Evolutionary conservation across 2,113 vertebrate genomes (phyloP), one percentile per base, ranked within the genome.

Genomic region (Gavia stellata): DNA sequence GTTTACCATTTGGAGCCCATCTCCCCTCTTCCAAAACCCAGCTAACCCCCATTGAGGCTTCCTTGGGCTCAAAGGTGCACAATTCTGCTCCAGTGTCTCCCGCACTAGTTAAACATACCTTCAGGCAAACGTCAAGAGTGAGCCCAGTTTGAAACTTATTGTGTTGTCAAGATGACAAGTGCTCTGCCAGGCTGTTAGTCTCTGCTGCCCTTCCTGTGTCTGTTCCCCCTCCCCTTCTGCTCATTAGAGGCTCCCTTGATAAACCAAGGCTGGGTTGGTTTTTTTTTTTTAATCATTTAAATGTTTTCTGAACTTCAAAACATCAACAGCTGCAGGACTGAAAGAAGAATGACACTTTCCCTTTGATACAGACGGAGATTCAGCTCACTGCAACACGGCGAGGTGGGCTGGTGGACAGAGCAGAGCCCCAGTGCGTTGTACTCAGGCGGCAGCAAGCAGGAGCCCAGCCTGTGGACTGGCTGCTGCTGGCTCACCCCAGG

Each of bases 171-270:
- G 84, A 70, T 70, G 75, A 87, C 72, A 78, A 90, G 66, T 49
- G 91, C 78, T 96, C 72, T 93, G 92, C 85, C 92, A 94, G 82
- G 72, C 87, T 96, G 75, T 58, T 83, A 72, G 61, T 91, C 87
- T 95, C 91, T 71, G 85, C 89, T 96, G 87, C 31, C 6, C 90
- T 93, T 93, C 80, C 86, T 29, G 31, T 56, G 82, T 45, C 81
- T 89, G 63, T 17, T 95, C 42, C 59, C 71, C 84, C 92, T 92
- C 91, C 95, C 53, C 6, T 94, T 80, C 91, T 81, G 77, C 91
- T 95, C 84, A 77, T 96, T 88, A 96, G 83, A 82, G 70, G 81
- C 59, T 96, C 94, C 89, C 84, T 83, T 90, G 89, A 92, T 85
- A 92, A 96, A 73, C 84, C 50, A 81, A 86, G 63, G 59, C 58